Base-by-base conservation (phyloP, 2,888 invertebrate species). In the Apodemia zela region DNA sequence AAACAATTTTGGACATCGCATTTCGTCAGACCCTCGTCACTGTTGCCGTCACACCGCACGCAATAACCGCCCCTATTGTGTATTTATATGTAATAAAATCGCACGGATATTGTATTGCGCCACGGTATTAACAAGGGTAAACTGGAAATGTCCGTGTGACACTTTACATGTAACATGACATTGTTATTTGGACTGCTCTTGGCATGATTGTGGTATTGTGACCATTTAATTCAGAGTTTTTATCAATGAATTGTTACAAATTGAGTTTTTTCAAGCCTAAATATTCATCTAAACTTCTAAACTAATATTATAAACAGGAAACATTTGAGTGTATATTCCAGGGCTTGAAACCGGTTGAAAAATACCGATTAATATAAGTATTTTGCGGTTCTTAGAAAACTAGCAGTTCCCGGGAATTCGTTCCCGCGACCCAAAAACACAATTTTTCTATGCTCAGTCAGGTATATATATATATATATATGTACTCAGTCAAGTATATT, bases 1-100 rank as follows among this genome's bases (percentile, higher is more conserved):
- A 51, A 21, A 51, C 51, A 51, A 21, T 21, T 51, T 51, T 21
- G 0, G 51, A 51, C 51, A 17, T 49, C 49, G 21, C 51, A 51
- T 58, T 62, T 33, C n/a, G 45, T 42, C 62, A 33, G 45, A 62
- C 62, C 62, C 62, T 62, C 58, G 54, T 62, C 62, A 62, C 58
- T 18, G 13, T 17, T 38, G 59, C 45, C 62, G 45, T 33, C 4
- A 17, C 17, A 4, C 11, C 11, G 51, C 51, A 51, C 18, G 21
- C 51, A 51, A 51, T 51, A 51, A 51, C 25, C 51, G 51, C 21
- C 13, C 21, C 21, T 51, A 51, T 51, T 21, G 51, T 51, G 21
- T 51, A 51, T 18, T 51, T 21, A 13, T 51, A 21, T 18, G 51
- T 25, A 51, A 51, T 51, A 21, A 21, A 51, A 51, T 51, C 49